These are phyloP conservation scores for Polyploca ridens DNA, from an alignment of 2,888 invertebrate genomes.

Conservation along the genomic window DNA sequence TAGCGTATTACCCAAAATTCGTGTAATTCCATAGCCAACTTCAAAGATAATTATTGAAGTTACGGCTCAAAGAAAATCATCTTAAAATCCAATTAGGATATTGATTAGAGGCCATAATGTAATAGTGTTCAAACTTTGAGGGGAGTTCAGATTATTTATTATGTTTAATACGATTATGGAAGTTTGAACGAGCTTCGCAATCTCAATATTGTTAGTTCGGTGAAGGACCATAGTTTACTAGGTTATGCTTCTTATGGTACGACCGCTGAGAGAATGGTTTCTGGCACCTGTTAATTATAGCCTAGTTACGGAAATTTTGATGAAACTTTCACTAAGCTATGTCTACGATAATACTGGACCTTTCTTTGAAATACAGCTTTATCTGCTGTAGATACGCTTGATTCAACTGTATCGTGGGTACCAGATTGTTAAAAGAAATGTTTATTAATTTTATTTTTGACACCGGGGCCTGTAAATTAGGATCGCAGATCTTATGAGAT, in stretches of 20 bases:
- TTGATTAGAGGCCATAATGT: constrained; percentile 45
- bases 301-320: too few species aligned
- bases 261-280: too few species aligned
- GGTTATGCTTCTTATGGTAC: not conserved
- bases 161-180: not conserved
- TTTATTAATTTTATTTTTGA: too few species aligned
- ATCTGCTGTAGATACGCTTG: too few species aligned
- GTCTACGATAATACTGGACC: too few species aligned
- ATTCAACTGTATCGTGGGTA: too few species aligned
- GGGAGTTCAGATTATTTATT: constrained; percentile 7
- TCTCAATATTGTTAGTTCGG: not conserved
- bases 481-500: too few species aligned
- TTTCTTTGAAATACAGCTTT: too few species aligned
- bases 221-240: not conserved
- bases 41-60: constrained; percentile 47
- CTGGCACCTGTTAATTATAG: too few species aligned
- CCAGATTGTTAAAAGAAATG: too few species aligned
- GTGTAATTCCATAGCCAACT: constrained; percentile 37
- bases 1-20: constrained; percentile 42
- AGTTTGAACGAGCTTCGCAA: not conserved
- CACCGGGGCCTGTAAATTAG: too few species aligned
- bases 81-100: constrained; percentile 47
- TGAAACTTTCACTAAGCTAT: too few species aligned
- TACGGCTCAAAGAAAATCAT: constrained; percentile 52
- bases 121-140: constrained; percentile 25